phyloP scores from a whole-genome alignment of 37 sponge, comb jelly and placozoan genomes.

The Amphimedon queenslandica region DNA sequence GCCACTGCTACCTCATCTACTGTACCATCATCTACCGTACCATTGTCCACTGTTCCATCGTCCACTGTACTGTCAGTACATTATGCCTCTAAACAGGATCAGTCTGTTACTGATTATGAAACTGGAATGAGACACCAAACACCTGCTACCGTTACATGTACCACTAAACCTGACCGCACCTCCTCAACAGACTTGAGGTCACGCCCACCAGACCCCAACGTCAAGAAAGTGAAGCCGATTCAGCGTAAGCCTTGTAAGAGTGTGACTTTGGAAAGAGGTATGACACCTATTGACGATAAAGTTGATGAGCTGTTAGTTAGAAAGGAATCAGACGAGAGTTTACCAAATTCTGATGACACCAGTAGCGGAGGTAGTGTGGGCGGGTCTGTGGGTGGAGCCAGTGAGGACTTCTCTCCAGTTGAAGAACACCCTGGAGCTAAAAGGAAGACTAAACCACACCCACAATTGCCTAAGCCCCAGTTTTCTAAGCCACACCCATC shows the following conservation, averaged over 20 bases:
- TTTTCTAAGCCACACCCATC: conserved; percentile 15
- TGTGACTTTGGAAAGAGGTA: conserved; percentile 7
- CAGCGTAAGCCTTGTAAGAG: not conserved
- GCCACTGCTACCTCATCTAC: too few relatives aligned
- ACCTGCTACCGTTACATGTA: not conserved
- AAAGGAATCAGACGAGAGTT: conserved; percentile 52
- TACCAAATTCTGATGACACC: conserved; percentile 21
- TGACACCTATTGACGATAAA: not conserved
- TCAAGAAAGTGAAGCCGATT: too few relatives aligned
- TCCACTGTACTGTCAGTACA: too few relatives aligned
- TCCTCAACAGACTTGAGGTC: not conserved
- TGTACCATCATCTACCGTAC: too few relatives aligned
- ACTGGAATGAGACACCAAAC: conserved; percentile 12
- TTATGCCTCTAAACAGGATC: too few relatives aligned
- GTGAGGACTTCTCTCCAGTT: not conserved
- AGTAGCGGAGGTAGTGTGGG: not conserved
- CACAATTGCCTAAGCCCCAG: too few relatives aligned
- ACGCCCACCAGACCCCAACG: not conserved
- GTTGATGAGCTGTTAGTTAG: conserved; percentile 25
- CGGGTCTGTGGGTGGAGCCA: not conserved
- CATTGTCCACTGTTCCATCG: too few relatives aligned
- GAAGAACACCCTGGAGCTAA: too few relatives aligned
- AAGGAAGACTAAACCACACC: not conserved
- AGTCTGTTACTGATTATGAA: not conserved
- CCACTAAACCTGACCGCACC: not conserved